phyloP scores from a whole-genome alignment of 2,888 invertebrate species.

The Xylophagus ater region DNA sequence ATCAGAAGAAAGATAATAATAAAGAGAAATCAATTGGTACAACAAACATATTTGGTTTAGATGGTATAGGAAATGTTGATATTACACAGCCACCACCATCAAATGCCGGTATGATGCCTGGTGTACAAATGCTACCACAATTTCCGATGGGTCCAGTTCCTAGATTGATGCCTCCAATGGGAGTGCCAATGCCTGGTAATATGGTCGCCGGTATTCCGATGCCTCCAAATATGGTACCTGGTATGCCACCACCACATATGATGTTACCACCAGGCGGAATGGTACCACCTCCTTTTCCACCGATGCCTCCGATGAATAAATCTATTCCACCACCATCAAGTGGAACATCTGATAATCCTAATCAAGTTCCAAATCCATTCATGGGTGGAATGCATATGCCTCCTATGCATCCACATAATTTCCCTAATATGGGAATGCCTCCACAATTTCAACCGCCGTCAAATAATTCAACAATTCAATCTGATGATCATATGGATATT shows the following conservation, averaged over 20 bases:
- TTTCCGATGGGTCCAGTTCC: slow-evolving; percentile 38
- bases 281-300: slow-evolving; percentile 40
- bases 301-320: slow-evolving; percentile 28
- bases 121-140: slow-evolving; percentile 34
- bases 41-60: slow-evolving; percentile 26
- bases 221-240: slow-evolving; percentile 39
- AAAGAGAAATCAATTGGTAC: slow-evolving; percentile 22
- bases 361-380: slow-evolving; percentile 30
- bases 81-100: slow-evolving; percentile 53
- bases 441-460: slow-evolving; percentile 25
- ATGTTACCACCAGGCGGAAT: slow-evolving; percentile 33
- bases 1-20: slow-evolving; percentile 31
- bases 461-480: slow-evolving; percentile 15
- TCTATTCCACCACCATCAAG: slow-evolving; percentile 27
- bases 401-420: slow-evolving; percentile 18
- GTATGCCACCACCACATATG: slow-evolving; percentile 39
- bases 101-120: slow-evolving; percentile 21
- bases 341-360: slow-evolving; percentile 28
- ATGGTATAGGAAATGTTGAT: slow-evolving; percentile 34
- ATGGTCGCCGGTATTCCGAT: slow-evolving; percentile 26
- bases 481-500: slow-evolving; percentile 68
- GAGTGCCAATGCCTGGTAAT: slow-evolving; percentile 29
- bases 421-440: slow-evolving; percentile 15
- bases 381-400: slow-evolving; percentile 24
- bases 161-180: slow-evolving; percentile 26